Conservation (phyloP, 2,797 vertebrate genomes). For the Pangasius sanitwongsei region DNA sequence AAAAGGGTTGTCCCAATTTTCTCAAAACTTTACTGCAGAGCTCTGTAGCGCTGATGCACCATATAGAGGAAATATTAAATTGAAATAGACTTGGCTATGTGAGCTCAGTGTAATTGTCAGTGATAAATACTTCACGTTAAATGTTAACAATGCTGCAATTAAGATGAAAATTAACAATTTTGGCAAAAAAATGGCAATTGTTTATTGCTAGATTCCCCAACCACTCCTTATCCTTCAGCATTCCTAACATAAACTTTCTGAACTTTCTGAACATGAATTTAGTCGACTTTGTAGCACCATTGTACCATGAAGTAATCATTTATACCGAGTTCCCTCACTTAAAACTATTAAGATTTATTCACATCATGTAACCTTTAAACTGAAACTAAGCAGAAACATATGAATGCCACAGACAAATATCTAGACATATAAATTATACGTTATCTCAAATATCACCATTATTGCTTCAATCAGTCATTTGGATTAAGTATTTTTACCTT, state of each 20-base stretch:
- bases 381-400: not conserved
- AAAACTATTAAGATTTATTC: not conserved
- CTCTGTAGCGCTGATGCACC: not conserved
- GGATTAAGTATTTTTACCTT: not conserved
- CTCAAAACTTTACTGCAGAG: constrained; percentile 14
- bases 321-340: not conserved
- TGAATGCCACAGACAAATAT: not conserved
- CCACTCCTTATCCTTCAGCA: not conserved
- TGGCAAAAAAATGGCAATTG: not conserved
- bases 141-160: not conserved
- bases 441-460: not conserved
- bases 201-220: not conserved
- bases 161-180: not conserved
- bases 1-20: constrained; percentile 33
- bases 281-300: not conserved
- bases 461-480: not conserved
- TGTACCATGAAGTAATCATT: not conserved
- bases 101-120: not conserved
- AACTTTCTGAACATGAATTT: not conserved
- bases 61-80: not conserved
- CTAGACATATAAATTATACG: not conserved
- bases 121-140: not conserved
- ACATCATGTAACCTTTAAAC: not conserved
- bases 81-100: not conserved
- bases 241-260: not conserved